Evolutionary conservation across 1,140 invertebrate species (phyloP).

Genomic region (Anastrepha ludens): DNA sequence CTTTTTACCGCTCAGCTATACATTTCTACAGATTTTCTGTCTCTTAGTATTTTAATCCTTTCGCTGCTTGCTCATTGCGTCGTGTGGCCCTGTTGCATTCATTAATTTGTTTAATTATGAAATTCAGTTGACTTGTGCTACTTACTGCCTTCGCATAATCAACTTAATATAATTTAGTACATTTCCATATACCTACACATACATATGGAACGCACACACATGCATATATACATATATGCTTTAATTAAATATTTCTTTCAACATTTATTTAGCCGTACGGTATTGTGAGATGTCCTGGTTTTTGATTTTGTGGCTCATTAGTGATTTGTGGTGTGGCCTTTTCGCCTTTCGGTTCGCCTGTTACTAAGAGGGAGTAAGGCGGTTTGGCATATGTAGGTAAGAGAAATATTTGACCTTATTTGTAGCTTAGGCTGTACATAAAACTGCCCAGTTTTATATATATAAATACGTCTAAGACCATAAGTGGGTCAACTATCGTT

Average conservation of each 20-base stretch:
- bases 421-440: not conserved
- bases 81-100: not conserved
- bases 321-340: not conserved
- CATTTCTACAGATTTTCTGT: not conserved
- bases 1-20: not conserved
- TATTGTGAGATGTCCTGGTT: conserved; percentile 22
- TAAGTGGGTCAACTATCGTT: too few relatives aligned
- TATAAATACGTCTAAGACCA: not conserved
- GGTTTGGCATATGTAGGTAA: too few relatives aligned
- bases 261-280: too few relatives aligned
- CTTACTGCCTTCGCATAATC: not conserved
- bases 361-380: not conserved
- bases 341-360: conserved; percentile 23
- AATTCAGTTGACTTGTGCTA: conserved; percentile 47
- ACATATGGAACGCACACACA: not conserved
- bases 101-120: conserved; percentile 39
- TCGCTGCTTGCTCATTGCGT: not conserved
- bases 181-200: not conserved
- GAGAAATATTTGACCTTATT: not conserved
- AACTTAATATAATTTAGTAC: not conserved
- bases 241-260: conserved; percentile 9
- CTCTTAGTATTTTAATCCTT: not conserved
- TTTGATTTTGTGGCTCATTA: conserved; percentile 42
- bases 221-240: not conserved
- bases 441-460: too few relatives aligned